These are phyloP conservation scores for Hypotaenidia okinawae DNA, from an alignment of 2,797 vertebrate species.

Conservation along the genomic window DNA sequence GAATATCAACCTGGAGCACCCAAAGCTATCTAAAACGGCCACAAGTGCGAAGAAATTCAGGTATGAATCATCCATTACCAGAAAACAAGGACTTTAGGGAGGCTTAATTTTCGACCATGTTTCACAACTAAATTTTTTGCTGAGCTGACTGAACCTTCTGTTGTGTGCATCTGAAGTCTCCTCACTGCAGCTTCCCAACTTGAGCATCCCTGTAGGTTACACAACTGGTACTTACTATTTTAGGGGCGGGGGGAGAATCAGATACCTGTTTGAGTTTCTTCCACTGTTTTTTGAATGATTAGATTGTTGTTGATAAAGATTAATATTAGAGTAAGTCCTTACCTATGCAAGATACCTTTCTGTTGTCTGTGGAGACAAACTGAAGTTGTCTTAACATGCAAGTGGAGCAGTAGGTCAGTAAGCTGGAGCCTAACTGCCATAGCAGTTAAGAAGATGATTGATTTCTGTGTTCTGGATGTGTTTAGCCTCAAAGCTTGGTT, in stretches of 20 bases:
- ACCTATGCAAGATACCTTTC: background rate
- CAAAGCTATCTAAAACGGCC: conserved; percentile 69
- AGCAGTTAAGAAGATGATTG: background rate
- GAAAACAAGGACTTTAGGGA: background rate
- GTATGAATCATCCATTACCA: conserved; percentile 70
- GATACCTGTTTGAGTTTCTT: background rate
- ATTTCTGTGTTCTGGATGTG: background rate
- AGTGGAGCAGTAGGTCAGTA: background rate
- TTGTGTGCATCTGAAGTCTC: background rate
- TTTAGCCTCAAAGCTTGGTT: background rate
- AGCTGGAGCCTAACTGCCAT: background rate
- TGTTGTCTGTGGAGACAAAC: background rate
- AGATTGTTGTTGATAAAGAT: background rate
- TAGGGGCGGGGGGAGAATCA: background rate
- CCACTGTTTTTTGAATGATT: background rate
- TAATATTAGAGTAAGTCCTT: background rate
- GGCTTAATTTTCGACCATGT: background rate
- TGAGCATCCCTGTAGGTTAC: background rate
- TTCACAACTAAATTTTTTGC: background rate
- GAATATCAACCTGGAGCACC: conserved; percentile 69
- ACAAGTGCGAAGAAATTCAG: conserved; percentile 86
- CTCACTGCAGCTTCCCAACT: background rate
- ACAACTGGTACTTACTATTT: background rate
- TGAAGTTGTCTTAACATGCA: background rate
- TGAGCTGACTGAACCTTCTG: background rate